These are phyloP conservation scores for Orientallactaga sibirica DNA, from an alignment of 2,797 vertebrate genomes.

Conservation along the genomic window DNA sequence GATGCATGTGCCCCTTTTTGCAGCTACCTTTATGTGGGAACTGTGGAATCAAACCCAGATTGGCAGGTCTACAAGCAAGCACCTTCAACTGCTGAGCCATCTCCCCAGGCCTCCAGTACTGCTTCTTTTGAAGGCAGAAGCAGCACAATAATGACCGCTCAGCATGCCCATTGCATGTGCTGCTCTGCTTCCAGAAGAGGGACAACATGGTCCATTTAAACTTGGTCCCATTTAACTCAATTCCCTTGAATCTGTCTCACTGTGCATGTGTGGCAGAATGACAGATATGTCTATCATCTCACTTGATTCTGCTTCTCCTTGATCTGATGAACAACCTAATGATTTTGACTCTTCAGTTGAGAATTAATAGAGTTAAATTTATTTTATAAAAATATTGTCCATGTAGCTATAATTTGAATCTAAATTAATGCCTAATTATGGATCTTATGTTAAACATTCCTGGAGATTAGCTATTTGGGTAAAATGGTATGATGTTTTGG, in stretches of 20 bases:
- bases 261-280: neutral
- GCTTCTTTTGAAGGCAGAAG: neutral
- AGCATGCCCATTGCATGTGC: neutral
- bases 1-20: too few species aligned
- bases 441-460: neutral
- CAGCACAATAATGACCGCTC: neutral
- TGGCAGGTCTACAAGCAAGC: too few species aligned
- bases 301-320: constrained; percentile 16
- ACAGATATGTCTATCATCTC: neutral
- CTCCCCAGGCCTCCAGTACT: neutral
- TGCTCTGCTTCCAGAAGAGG: neutral
- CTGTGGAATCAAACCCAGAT: too few species aligned
- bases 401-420: neutral
- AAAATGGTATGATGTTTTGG: constrained; percentile 19
- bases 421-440: constrained; percentile 37
- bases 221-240: constrained; percentile 29
- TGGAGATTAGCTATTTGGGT: neutral
- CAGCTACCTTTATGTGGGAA: too few species aligned
- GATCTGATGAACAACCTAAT: neutral
- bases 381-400: constrained; percentile 43
- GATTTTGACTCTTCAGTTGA: constrained; percentile 26
- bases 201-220: constrained; percentile 32
- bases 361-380: neutral
- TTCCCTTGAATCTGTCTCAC: neutral
- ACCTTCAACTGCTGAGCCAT: too few species aligned